A percentile compares a stretch with the other conserved stretches of the same genome.
These are phyloP conservation scores for Aphodius sticticus DNA, from an alignment of 2,888 invertebrate species.

Conservation along the genomic window DNA sequence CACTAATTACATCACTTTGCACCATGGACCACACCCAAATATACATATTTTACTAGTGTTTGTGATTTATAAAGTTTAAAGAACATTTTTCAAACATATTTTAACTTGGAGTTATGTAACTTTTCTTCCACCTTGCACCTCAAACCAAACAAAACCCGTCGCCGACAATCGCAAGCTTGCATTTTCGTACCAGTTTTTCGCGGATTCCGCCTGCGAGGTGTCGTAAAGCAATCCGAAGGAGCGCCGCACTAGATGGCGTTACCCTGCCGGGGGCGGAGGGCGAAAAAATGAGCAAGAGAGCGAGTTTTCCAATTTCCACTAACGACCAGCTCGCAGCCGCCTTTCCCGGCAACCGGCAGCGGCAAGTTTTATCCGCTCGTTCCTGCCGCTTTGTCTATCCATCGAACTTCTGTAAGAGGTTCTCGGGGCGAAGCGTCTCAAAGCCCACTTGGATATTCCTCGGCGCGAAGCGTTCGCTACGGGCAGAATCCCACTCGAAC, in stretches of 20 bases:
- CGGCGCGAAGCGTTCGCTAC: not conserved
- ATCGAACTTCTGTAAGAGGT: not conserved
- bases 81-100: no score
- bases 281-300: slow-evolving; percentile 13
- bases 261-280: not conserved
- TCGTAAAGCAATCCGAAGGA: not conserved
- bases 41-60: no score
- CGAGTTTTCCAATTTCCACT: slow-evolving; percentile 13
- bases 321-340: not conserved
- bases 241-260: not conserved
- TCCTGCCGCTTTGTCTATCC: not conserved
- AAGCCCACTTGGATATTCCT: not conserved
- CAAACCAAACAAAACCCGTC: not conserved
- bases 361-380: not conserved
- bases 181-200: not conserved
- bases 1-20: no score
- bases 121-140: no score
- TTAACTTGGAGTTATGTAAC: no score
- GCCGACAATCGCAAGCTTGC: not conserved
- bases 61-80: no score
- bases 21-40: no score
- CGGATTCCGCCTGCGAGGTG: not conserved
- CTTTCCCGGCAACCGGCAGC: not conserved
- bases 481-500: not conserved
- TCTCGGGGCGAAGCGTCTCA: not conserved